Evolutionary conservation across 2,888 invertebrate genomes (phyloP), one percentile per base, ranked within the genome.

Genomic region (Cataglyphis albicans): DNA sequence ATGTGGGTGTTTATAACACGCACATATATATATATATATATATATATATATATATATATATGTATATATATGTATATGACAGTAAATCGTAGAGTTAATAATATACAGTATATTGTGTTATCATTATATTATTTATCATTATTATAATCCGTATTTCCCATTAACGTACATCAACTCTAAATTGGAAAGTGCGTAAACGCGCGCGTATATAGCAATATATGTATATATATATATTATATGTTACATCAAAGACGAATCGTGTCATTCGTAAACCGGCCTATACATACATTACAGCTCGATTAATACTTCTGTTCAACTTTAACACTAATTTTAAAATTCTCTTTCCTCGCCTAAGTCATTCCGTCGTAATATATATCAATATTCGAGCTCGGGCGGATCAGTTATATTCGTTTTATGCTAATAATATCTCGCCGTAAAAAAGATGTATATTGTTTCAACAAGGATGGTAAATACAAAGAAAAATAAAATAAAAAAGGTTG

Each of bases 221-320:
- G n/a, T n/a, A 48, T 48, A 48, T 52, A 32, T 35, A 35, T 52
- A 52, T 52, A 52, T 52, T n/a, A 52, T n/a, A 92, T 93, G 88
- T 91, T 93, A 94, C 92, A 93, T 91, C 90, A 91, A 76, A 93
- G 91, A 92, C 90, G 85, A 90, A 89, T 90, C 90, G 89, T 87
- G 87, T 92, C 91, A 82, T 84, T 92, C 90, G 86, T 90, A 91
- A 90, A 92, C 91, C 92, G 89, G 90, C 89, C 92, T 93, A 93
- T 93, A 92, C 91, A 93, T 92, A 92, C 91, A 92, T 92, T 92
- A 93, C 92, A 93, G 85, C 86, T 93, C 91, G 91, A 91, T 92
- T 93, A 94, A 93, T 94, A 94, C 93, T 93, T 92, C 91, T 90
- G 89, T 92, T 92, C 90, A 93, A 91, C 91, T 93, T 93, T 93